Base-by-base conservation (phyloP, 2,797 vertebrate species). In the Trichosurus vulpecula region DNA sequence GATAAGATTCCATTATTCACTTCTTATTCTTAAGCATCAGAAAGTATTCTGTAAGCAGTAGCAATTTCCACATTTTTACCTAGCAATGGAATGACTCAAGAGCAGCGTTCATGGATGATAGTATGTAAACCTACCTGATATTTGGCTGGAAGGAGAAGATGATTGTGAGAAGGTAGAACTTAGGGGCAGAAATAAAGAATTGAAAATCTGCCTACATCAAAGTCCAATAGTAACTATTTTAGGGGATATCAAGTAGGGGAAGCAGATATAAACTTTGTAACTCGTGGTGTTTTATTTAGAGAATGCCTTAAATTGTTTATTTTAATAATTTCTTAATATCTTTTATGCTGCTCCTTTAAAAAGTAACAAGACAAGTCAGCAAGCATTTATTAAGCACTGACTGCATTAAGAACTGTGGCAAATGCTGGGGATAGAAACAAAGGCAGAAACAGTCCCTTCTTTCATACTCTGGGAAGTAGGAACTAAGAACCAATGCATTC, bases 111-210 rank as follows among this genome's bases (percentile, higher is more conserved):
- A 0, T 92, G 0, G 16, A 41, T 27, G 87, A 2, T 52, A 57
- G 57, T 6, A 29, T 94, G 14, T 35, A 19, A 90, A 16, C 6
- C 0, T 25, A 93, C 52, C 96, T 92, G 55, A 52, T 47, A 51
- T 12, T 90, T 25, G 95, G 3, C n/a, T 92, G 47, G 0, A 91
- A 94, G 52, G 52, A 92, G 52, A 95, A 93, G 93, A 92, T 93
- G 27, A 91, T 8, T 54, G 19, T 31, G 19, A 35, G 90, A 94
- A 56, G 61, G 87, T 16, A 56, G 25, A 92, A 30, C 81, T 90
- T 95, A 95, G 41, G 91, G 54, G 41, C 52, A 96, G n/a, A 93
- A 93, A 91, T 81, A 95, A 95, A 91, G 16, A 30, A 94, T 87
- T 66, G 19, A 94, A 95, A 97, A 92, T 52, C 22, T 81, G 47